Base-by-base conservation (phyloP, 2,113 vertebrate species). In the Glaucidium brasilianum region DNA sequence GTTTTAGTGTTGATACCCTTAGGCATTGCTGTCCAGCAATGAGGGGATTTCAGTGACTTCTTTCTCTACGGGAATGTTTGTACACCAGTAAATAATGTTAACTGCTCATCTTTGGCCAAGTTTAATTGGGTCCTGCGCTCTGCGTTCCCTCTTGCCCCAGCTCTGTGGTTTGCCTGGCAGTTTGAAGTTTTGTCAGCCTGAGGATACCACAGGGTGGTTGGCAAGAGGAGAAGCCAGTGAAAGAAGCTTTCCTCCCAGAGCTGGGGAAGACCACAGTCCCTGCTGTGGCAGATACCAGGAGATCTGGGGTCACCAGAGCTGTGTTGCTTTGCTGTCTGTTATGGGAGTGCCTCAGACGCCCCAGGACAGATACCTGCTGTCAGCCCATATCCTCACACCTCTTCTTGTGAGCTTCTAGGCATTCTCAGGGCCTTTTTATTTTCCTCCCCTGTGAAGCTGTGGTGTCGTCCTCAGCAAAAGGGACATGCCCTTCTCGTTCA, bases 31-130 rank as follows among this genome's bases (percentile, higher is more conserved):
- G 45, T 53, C 62, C 63, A 20, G 91, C 45, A 60, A 32, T 9
- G 1, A 0, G 0, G 71, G 69, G 35, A 45, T 88, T 90, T 92
- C 85, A 82, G 9, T 12, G 62, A 56, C 39, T 68, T 9, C 84
- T 53, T 66, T 82, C 34, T 49, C 2, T 25, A 2, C 29, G 2
- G 84, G 34, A 41, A 62, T 85, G 62, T 93, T 88, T 92, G 53
- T 41, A 85, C 93, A 77, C 78, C 79, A 85, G 78, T 90, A 92
- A 94, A 93, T 91, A 93, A 90, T 41, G 50, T 55, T 94, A 88
- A 17, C 50, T 73, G 72, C 80, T 92, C 84, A 49, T 82, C 71
- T 92, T 81, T 94, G 93, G 58, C 75, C 1, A 13, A 23, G 27
- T 29, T 88, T 68, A 76, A 47, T 76, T 92, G 19, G 30, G 50